A percentile compares a stretch with the other conserved stretches of the same genome.
Evolutionary conservation across 2,888 invertebrate genomes (phyloP).

Genomic region (Scaptodrosophila latifasciaeformis): DNA sequence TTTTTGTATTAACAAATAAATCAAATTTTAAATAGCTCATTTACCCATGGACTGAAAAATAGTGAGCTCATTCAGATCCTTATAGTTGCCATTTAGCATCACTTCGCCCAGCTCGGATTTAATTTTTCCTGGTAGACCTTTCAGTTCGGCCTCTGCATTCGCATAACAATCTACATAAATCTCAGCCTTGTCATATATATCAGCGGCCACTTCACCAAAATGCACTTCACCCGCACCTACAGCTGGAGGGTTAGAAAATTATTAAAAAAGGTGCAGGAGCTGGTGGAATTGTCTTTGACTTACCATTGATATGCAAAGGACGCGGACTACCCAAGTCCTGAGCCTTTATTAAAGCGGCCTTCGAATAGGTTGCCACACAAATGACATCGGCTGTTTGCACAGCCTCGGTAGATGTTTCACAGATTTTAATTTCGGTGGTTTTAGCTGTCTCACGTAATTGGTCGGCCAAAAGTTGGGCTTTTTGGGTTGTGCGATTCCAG

Average conservation of each 20-base stretch:
- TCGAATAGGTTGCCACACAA: slow-evolving; percentile 78
- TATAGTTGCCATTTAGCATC: slow-evolving; percentile 70
- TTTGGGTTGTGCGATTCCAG: slow-evolving; percentile 77
- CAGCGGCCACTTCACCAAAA: slow-evolving; percentile 76
- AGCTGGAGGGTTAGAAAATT: slow-evolving; percentile 74
- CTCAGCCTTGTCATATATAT: slow-evolving; percentile 76
- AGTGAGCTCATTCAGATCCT: slow-evolving; percentile 71
- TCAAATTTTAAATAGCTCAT: slow-evolving; percentile 7
- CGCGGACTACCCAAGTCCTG: slow-evolving; percentile 76
- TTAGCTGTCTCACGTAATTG: slow-evolving; percentile 10
- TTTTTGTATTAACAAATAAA: neutral
- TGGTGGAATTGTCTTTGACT: slow-evolving; percentile 29
- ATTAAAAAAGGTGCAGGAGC: no score
- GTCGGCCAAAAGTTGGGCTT: slow-evolving; percentile 67
- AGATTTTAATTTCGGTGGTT: slow-evolving; percentile 18
- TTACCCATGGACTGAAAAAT: slow-evolving; percentile 81
- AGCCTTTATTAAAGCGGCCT: slow-evolving; percentile 76
- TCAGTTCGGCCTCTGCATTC: slow-evolving; percentile 77
- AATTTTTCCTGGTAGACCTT: slow-evolving; percentile 76
- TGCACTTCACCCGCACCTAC: slow-evolving; percentile 77
- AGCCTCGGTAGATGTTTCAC: slow-evolving; percentile 73
- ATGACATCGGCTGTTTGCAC: slow-evolving; percentile 79
- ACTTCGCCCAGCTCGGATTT: slow-evolving; percentile 78
- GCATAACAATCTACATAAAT: slow-evolving; percentile 78
- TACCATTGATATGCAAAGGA: slow-evolving; percentile 80